phyloP scores from a whole-genome alignment of 2,113 vertebrate species.

The Anolis sagrei region DNA sequence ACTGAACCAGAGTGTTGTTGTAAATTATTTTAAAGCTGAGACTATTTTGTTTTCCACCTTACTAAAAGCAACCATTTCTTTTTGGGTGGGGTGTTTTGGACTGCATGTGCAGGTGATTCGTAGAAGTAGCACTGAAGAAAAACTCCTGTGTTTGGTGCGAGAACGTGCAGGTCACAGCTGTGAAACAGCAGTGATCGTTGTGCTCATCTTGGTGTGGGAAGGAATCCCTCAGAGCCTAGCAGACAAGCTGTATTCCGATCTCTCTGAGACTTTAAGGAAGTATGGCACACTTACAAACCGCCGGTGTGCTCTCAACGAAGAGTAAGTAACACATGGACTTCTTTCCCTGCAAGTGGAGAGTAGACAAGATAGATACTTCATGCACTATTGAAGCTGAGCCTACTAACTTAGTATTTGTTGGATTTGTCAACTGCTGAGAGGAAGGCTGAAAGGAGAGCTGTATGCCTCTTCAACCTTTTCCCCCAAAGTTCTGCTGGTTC shows the following conservation, averaged over 20 bases:
- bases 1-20: fast-evolving
- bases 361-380: not conserved
- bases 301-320: slow-evolving; percentile 93
- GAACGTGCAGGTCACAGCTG: slow-evolving; percentile 90
- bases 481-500: not conserved
- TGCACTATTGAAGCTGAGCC: not conserved
- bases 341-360: not conserved
- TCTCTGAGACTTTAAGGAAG: slow-evolving; percentile 87
- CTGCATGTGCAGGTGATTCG: slow-evolving; percentile 88
- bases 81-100: slow-evolving; percentile 45
- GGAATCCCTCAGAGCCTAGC: slow-evolving; percentile 86
- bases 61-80: slow-evolving; percentile 39
- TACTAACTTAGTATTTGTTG: not conserved
- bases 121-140: slow-evolving; percentile 87
- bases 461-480: not conserved
- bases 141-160: slow-evolving; percentile 92
- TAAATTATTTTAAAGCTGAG: not conserved
- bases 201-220: slow-evolving; percentile 95
- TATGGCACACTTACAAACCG: slow-evolving; percentile 90
- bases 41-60: not conserved
- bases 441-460: too few relatives aligned
- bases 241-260: slow-evolving; percentile 88
- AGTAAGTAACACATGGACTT: slow-evolving; percentile 82
- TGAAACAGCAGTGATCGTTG: slow-evolving; percentile 87
- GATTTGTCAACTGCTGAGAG: not conserved